These are phyloP conservation scores for Allobates femoralis DNA, from an alignment of 2,797 vertebrate species.

Conservation along the genomic window DNA sequence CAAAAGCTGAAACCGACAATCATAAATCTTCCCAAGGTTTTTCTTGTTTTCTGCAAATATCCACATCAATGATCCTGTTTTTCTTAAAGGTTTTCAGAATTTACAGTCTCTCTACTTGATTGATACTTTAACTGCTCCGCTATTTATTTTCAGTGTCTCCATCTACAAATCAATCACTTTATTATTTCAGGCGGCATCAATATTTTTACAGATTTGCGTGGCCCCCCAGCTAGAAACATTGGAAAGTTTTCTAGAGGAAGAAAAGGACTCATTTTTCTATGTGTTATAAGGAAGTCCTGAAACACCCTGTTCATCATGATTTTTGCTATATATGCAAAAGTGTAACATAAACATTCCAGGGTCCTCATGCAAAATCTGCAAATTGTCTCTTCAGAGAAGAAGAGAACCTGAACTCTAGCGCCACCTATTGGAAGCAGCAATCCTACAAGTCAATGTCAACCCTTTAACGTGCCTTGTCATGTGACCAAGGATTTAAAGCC, in stretches of 20 bases:
- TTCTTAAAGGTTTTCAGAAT: conserved; percentile 38
- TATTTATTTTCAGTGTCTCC: conserved; percentile 41
- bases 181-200: conserved; percentile 21
- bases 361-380: too few species aligned
- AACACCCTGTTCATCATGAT: not conserved
- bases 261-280: not conserved
- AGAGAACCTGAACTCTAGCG: too few species aligned
- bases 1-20: conserved; percentile 7
- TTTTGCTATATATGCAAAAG: not conserved
- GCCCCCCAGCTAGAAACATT: not conserved
- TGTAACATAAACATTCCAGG: too few species aligned
- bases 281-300: not conserved
- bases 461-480: too few species aligned
- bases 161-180: conserved; percentile 36
- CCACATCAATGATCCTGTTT: conserved; percentile 39
- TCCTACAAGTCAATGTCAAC: too few species aligned
- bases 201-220: conserved; percentile 8
- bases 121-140: conserved; percentile 25
- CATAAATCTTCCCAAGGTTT: conserved; percentile 35
- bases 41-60: conserved; percentile 38
- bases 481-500: too few species aligned
- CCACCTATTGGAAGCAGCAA: too few species aligned
- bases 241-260: not conserved
- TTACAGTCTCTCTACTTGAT: conserved; percentile 31
- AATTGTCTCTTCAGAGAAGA: too few species aligned